These are phyloP conservation scores for Raja brachyura DNA, from an alignment of 2,113 vertebrate species.

Conservation along the genomic window DNA sequence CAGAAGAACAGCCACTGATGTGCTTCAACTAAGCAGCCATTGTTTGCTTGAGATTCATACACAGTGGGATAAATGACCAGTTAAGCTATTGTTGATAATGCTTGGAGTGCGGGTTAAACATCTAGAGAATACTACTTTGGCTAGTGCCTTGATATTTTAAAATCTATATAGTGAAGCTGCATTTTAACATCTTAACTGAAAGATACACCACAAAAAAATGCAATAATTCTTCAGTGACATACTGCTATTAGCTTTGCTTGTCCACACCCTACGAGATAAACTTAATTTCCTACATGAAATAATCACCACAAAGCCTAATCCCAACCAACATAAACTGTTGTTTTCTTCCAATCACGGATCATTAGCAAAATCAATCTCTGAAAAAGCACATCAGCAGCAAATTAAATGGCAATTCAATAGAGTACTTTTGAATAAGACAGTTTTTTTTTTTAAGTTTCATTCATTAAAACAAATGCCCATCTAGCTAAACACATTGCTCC, in stretches of 20 bases:
- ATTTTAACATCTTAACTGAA: not conserved
- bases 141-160: not conserved
- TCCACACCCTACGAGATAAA: not conserved
- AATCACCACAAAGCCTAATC: not conserved
- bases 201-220: not conserved
- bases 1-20: too few species aligned
- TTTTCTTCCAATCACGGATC: not conserved
- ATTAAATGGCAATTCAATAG: not conserved
- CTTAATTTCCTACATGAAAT: not conserved
- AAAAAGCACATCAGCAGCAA: not conserved
- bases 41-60: not conserved
- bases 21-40: not conserved
- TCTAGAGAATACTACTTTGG: not conserved
- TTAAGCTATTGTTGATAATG: not conserved
- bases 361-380: not conserved
- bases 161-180: not conserved
- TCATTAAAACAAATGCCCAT: not conserved
- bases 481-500: not conserved
- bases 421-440: not conserved
- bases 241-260: not conserved
- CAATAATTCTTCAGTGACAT: not conserved
- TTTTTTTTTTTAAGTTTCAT: not conserved
- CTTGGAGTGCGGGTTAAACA: not conserved
- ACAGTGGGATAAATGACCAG: not conserved
- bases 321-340: not conserved